Base-by-base conservation (phyloP, 2,888 invertebrate species). In the Platycheirus albimanus region DNA sequence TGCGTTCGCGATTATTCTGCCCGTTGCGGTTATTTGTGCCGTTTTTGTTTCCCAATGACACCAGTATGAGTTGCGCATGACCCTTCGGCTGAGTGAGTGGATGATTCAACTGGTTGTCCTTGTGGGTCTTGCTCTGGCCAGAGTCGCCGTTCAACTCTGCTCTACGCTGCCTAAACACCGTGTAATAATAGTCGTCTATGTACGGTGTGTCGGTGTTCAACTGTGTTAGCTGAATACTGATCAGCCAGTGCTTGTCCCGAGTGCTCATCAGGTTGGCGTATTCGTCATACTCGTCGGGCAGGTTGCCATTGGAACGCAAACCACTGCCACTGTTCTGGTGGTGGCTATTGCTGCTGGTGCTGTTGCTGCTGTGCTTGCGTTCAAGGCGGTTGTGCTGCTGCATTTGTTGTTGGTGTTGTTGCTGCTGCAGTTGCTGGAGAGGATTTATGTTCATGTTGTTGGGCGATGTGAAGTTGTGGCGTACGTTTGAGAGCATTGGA, bases 141-240 rank as follows among this genome's bases (percentile, higher is more conserved):
- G 93, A 92, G 76, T 93, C 93, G 52, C 93, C 93, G 78, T 92
- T 93, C 85, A 92, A 92, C 85, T 92, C 92, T 0, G 93, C 92
- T 86, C 93, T 93, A 33, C 94, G 91, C 85, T 95, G 94, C 89
- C 93, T 92, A 88, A 94, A 94, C 87, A 96, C 98, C 45, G 97
- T 97, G 88, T 96, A 99, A 89, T 99, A 99, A 90, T 97, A 99
- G 91, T 99, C 99, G 89, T 99, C 98, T 87, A 98, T 94, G 90
- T 97, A 98, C 0, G 99, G 99, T 78, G 98, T 97, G 63, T 97
- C 98, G 0, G 97, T 97, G 88, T 98, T 97, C 0, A 99, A 92
- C 88, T 99, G 99, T 78, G 98, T 90, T 89, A 98, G 92, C 90
- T 99, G 99, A 86, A 99, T 99, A 89, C 97, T 98, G 85, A 98